Evolutionary conservation across 2,888 invertebrate species (phyloP), one percentile per base, ranked within the genome.

Genomic region (Folsomia candida): DNA sequence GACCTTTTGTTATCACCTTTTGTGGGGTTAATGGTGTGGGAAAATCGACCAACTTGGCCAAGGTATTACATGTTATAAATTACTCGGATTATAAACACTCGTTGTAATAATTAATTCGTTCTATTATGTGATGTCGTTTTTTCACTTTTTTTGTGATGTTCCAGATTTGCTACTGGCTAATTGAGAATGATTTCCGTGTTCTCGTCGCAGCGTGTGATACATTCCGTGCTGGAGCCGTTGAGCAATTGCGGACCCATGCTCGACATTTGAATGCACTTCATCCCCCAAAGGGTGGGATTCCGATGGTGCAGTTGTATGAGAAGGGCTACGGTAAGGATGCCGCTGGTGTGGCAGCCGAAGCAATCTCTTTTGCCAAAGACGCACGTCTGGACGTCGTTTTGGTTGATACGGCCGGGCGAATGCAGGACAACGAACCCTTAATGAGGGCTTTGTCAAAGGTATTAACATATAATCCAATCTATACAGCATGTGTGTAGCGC

Each of bases 21-120:
- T 99, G 99, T 84, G 99, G 99, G 72, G 99, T 94, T 1, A 99
- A 99, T 84, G 99, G 99, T 20, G 99, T 99, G 0, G 99, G 99
- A 67, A 99, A 99, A 82, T 97, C 97, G 0, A 99, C 99, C 1
- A 99, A 99, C 85, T 86, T 99, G 67, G 98, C 99, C 0, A 99
- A 99, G 84, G 87, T 88, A 77, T 70, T 4, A 11, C 14, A 47
- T 47, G 47, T 11, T 47, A 11, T 47, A 11, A 11, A 47, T 14
- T 3, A 69, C 54, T 67, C 18, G 2, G n/a, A 27, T 20, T 2
- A 54, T 66, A 6, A 54, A 20, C 20, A 11, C 22, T 20, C 6
- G 11, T 6, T 11, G 57, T 57, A 6, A 57, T 9, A 20, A 57
- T 11, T 57, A 57, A 20, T 14, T 57, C 11, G n/a, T 57, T 6